phyloP scores from a whole-genome alignment of 2,113 vertebrate genomes.

The Pachyramphus minor region DNA sequence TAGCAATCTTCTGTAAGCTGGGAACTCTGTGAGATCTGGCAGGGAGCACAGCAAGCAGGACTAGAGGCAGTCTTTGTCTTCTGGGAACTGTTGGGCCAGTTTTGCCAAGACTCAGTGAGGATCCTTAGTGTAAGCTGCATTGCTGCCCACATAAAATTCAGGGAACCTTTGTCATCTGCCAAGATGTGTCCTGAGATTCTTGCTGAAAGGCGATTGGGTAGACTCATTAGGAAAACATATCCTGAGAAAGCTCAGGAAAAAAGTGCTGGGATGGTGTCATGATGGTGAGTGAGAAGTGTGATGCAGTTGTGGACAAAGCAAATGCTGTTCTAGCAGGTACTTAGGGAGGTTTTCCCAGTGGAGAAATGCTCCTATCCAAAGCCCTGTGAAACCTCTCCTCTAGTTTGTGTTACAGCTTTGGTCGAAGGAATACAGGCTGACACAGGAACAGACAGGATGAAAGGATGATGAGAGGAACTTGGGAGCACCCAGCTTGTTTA shows the following conservation, averaged over 20 bases:
- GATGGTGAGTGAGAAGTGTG: not conserved
- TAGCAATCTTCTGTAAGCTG: conserved; percentile 25
- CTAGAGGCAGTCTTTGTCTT: not conserved
- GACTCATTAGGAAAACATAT: not conserved
- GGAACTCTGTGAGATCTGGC: not conserved
- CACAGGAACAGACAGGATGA: not conserved
- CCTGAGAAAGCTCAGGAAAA: not conserved
- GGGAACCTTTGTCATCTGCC: not conserved
- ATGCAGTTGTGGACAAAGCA: not conserved
- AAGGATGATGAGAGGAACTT: not conserved
- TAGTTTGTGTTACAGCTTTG: not conserved
- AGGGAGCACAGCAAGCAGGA: not conserved
- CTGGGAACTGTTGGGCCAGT: not conserved
- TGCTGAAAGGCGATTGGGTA: not conserved
- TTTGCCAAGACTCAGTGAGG: not conserved
- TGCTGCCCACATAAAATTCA: not conserved
- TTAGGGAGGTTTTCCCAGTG: not conserved
- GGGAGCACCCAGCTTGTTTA: not conserved
- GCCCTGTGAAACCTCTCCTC: not conserved
- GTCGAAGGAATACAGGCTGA: not conserved
- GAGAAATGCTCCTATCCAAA: not conserved
- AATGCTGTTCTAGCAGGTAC: not conserved
- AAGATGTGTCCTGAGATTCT: not conserved
- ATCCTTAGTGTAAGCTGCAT: not conserved
- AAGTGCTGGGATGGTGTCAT: not conserved